phyloP scores from a whole-genome alignment of 2,113 vertebrate genomes.

The Brachirus orientalis region DNA sequence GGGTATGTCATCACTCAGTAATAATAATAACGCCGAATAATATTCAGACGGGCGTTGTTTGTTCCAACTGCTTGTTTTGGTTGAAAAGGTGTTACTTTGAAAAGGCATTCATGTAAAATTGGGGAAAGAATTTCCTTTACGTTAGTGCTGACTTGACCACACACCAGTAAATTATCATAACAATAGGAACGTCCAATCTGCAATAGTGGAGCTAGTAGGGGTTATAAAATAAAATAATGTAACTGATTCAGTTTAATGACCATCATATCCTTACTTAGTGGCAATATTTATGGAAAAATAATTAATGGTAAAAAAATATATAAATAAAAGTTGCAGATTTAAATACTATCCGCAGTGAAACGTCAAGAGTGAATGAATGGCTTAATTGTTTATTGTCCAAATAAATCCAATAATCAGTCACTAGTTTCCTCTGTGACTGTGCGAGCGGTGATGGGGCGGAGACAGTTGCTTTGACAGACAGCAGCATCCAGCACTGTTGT shows the following conservation, averaged over 20 bases:
- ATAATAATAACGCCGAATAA: too few relatives aligned
- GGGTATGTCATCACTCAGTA: too few relatives aligned
- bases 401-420: neutral
- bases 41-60: too few relatives aligned
- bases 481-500: slow-evolving; percentile 50
- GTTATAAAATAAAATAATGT: neutral
- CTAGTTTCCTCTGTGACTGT: slow-evolving; percentile 12
- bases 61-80: too few relatives aligned
- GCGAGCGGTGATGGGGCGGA: slow-evolving; percentile 61
- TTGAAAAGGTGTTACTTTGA: too few relatives aligned
- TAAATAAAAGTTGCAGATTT: too few relatives aligned
- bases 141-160: slow-evolving; percentile 14
- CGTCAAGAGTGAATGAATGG: neutral
- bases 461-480: slow-evolving; percentile 53
- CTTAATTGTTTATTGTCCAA: neutral
- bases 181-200: neutral
- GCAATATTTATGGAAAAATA: neutral
- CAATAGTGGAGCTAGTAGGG: neutral
- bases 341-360: neutral
- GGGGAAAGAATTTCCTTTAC: neutral
- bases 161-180: slow-evolving; percentile 1
- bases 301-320: neutral
- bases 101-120: neutral
- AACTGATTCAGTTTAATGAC: neutral
- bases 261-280: neutral